phyloP scores from a whole-genome alignment of 2,113 vertebrate species.

The Mohoua ochrocephala region DNA sequence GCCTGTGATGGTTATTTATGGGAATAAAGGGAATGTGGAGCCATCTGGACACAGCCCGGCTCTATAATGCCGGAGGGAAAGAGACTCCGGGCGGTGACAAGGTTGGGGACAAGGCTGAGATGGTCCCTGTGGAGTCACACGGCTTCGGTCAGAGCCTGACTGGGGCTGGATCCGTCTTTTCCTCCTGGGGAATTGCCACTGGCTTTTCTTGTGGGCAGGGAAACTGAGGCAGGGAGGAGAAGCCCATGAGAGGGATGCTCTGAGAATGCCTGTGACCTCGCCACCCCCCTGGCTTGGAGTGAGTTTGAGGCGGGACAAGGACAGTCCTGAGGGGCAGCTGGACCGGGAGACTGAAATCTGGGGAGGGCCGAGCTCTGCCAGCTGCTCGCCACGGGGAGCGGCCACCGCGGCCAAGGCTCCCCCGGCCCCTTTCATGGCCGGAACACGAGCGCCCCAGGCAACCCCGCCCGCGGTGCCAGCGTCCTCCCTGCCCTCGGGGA shows the following conservation, averaged over 20 bases:
- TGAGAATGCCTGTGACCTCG: neutral
- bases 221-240: neutral
- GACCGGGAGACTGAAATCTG: fast-evolving
- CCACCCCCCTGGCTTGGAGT: no score
- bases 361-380: neutral
- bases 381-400: neutral
- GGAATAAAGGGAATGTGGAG: neutral
- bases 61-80: fast-evolving
- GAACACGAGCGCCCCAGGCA: neutral
- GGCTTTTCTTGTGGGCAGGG: neutral
- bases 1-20: neutral
- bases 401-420: neutral
- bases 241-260: neutral
- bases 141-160: neutral
- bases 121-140: neutral
- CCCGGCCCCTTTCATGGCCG: neutral
- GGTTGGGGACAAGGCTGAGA: neutral
- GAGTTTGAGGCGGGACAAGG: fast-evolving
- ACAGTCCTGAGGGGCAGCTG: neutral
- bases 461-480: neutral
- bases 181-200: neutral
- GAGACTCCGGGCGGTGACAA: neutral
- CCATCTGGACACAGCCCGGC: neutral
- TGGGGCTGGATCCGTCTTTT: neutral
- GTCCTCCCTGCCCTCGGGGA: neutral